These are phyloP conservation scores for Cardiocondyla obscurior DNA, from an alignment of 1,140 invertebrate genomes.

Conservation along the genomic window DNA sequence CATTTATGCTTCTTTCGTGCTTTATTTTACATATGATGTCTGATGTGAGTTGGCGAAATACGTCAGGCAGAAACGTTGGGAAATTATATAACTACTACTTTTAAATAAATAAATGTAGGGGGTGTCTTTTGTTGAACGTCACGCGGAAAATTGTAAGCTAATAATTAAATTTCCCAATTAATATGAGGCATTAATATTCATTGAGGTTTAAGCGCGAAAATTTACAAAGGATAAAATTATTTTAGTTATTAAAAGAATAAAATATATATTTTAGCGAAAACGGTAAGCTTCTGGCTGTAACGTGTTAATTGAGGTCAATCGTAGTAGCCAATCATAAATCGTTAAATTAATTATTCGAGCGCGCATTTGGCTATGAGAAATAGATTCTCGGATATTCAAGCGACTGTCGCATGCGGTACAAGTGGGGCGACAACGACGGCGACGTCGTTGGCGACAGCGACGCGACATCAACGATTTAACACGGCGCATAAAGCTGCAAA, in stretches of 20 bases:
- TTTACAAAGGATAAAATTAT: too few relatives aligned
- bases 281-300: neutral
- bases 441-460: neutral
- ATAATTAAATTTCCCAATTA: too few relatives aligned
- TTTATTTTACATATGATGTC: neutral
- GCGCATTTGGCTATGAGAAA: constrained; percentile 20
- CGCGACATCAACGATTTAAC: constrained; percentile 44
- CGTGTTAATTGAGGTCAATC: neutral
- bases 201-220: too few relatives aligned
- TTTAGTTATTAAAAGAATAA: too few relatives aligned
- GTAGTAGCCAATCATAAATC: neutral
- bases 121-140: neutral
- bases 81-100: neutral
- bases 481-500: neutral
- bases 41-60: neutral
- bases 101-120: neutral
- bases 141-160: neutral
- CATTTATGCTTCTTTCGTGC: neutral
- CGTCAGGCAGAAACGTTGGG: neutral
- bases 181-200: neutral
- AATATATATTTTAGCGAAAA: too few relatives aligned
- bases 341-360: constrained; percentile 29
- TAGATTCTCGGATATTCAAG: constrained; percentile 22
- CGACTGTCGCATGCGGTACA: neutral
- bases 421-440: neutral